These are phyloP conservation scores for Ophioninae sp. DNA, from an alignment of 2,888 invertebrate genomes.

Conservation along the genomic window DNA sequence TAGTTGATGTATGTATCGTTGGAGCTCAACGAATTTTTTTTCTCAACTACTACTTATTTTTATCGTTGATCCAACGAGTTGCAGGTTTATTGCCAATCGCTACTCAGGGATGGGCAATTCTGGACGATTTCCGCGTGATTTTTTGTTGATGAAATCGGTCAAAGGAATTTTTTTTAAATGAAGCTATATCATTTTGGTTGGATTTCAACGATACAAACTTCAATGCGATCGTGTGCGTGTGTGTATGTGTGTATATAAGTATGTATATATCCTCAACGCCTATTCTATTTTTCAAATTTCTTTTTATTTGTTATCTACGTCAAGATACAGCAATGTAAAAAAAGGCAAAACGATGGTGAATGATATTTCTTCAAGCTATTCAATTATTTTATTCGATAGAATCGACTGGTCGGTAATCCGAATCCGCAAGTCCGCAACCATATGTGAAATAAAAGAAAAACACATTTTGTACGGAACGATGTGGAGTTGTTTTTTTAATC, in stretches of 20 bases:
- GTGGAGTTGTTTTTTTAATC: constrained; percentile 6
- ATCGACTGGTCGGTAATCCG: constrained; percentile 20
- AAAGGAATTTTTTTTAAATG: no score
- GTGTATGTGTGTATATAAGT: constrained; percentile 17
- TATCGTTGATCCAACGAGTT: no score
- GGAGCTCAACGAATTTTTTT: no score
- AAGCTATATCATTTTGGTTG: no score
- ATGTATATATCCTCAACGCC: constrained; percentile 21
- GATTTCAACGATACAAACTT: no score
- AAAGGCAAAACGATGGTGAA: not conserved
- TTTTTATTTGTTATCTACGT: constrained; percentile 7
- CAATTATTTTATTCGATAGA: constrained; percentile 11
- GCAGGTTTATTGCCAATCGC: no score
- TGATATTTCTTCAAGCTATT: constrained; percentile 28
- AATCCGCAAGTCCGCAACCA: constrained; percentile 16
- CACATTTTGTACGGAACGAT: constrained; percentile 48
- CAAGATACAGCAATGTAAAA: constrained; percentile 19
- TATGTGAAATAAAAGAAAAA: constrained; percentile 44
- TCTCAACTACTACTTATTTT: no score
- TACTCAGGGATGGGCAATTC: no score
- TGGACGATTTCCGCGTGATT: no score
- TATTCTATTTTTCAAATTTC: not conserved
- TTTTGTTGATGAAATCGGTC: no score
- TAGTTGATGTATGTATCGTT: not conserved
- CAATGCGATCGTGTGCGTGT: not conserved